Conservation (phyloP, 2,797 vertebrate genomes). For the Trematomus bernacchii region DNA sequence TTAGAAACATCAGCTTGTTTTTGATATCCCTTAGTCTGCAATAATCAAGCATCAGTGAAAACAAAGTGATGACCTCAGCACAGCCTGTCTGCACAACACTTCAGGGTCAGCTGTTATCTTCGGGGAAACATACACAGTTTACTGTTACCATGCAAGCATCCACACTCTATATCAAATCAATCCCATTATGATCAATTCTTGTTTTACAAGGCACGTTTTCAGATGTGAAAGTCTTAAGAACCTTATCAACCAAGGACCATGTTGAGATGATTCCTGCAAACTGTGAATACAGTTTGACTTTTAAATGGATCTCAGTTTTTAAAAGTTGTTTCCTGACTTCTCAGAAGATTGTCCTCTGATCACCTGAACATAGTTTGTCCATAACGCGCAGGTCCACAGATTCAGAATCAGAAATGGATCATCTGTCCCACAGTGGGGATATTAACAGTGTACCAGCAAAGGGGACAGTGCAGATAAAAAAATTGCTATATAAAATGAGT, state of each 20-base stretch:
- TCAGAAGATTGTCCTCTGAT: background rate
- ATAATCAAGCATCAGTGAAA: background rate
- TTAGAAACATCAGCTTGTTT: background rate
- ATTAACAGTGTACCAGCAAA: no score
- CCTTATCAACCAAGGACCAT: background rate
- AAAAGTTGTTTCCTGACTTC: background rate
- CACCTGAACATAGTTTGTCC: background rate
- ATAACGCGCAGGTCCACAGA: no score
- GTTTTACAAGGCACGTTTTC: background rate
- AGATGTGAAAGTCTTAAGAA: background rate
- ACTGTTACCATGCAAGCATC: background rate
- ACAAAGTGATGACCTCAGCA: background rate
- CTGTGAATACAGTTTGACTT: background rate
- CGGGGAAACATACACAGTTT: background rate
- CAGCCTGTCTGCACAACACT: conserved; percentile 8
- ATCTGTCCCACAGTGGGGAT: no score
- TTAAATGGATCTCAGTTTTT: background rate
- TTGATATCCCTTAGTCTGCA: background rate
- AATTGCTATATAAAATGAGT: no score
- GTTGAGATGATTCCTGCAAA: background rate
- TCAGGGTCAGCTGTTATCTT: conserved; percentile 2
- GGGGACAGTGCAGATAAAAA: no score
- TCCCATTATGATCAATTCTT: background rate
- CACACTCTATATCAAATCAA: background rate
- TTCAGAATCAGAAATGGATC: no score